Base-by-base conservation (phyloP, 2,888 invertebrate species). In the Punctoribates punctum region DNA sequence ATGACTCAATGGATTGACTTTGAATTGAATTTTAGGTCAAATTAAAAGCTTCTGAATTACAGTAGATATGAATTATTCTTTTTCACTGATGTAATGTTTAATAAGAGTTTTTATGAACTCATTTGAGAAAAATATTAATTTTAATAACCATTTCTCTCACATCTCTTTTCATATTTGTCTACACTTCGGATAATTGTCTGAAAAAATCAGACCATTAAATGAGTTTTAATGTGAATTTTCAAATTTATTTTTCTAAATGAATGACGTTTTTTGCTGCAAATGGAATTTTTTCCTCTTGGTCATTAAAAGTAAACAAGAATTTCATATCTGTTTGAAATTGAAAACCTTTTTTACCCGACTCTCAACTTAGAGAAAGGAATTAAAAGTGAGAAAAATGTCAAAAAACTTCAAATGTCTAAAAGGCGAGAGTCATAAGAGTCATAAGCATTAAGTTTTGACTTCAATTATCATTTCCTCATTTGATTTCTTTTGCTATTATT, bases 1-100 rank as follows among this genome's bases (percentile, higher is more conserved):
- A 51, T 51, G n/a, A n/a, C 17, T 51, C 17, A 27, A 11, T 27
- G 25, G 15, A 60, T 13, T 60, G 60, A n/a, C 51, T 51, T 51
- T 51, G 51, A 20, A 51, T 51, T 20, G 20, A 51, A 51, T 60
- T 60, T 60, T 60, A 27, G 60, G 60, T 60, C 60, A 60, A 60
- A 60, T 57, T 27, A 25, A 60, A 60, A 17, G 60, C 60, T 27
- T 42, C 42, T 42, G 42, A 9, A 42, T 42, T 42, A 42, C 42
- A 60, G 13, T 57, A 4, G 8, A 57, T 57, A 25, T 57, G 57
- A 57, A 57, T 57, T 57, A 25, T 57, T 23, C 13, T 20, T 25
- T 57, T 57, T n/a, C n/a, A n/a, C 13, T 25, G n/a, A 57, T 57
- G 15, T 54, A 2, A 20, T 54, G 25, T 57, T 25, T 57, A 57